Percentiles rank a stretch among this genome's conserved stretches.
These are phyloP conservation scores for Leptinotarsa haldemani DNA, from an alignment of 2,888 invertebrate species.

Conservation along the genomic window DNA sequence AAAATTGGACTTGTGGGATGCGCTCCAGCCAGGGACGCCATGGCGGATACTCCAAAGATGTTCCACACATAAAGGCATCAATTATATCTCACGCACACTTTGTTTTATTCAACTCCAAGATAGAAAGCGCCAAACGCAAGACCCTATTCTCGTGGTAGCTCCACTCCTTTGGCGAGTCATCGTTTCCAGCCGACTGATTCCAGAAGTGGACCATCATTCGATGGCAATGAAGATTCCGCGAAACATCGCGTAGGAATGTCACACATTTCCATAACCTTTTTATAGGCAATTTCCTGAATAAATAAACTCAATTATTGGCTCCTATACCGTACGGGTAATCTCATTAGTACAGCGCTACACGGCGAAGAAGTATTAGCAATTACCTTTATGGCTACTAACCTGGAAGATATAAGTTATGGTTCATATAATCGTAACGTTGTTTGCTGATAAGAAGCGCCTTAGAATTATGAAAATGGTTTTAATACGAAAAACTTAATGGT, in stretches of 20 bases:
- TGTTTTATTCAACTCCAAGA: too few species aligned
- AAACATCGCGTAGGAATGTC: background rate
- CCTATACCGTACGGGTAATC: constrained; percentile 7
- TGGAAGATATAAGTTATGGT: constrained; percentile 36
- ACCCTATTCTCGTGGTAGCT: too few species aligned
- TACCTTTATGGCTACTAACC: constrained; percentile 29
- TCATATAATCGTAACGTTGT: constrained; percentile 38
- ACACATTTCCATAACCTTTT: constrained; percentile 3
- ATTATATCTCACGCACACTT: too few species aligned
- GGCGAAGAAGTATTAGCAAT: constrained; percentile 10
- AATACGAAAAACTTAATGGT: constrained; percentile 43
- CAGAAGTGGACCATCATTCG: background rate
- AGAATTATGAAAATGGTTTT: constrained; percentile 42
- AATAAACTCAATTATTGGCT: constrained; percentile 15
- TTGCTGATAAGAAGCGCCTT: constrained; percentile 42
- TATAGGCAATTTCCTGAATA: constrained; percentile 18
- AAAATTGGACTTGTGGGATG: too few species aligned
- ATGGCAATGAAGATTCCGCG: background rate
- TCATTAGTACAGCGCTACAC: constrained; percentile 15
- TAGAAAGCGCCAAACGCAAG: too few species aligned
- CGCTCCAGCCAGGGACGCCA: too few species aligned
- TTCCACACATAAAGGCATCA: too few species aligned
- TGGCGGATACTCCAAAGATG: too few species aligned
- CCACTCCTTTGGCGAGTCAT: too few species aligned
- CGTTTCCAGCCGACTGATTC: background rate